Base-by-base conservation (phyloP, 1,140 invertebrate species). In the Drosophila willistoni region DNA sequence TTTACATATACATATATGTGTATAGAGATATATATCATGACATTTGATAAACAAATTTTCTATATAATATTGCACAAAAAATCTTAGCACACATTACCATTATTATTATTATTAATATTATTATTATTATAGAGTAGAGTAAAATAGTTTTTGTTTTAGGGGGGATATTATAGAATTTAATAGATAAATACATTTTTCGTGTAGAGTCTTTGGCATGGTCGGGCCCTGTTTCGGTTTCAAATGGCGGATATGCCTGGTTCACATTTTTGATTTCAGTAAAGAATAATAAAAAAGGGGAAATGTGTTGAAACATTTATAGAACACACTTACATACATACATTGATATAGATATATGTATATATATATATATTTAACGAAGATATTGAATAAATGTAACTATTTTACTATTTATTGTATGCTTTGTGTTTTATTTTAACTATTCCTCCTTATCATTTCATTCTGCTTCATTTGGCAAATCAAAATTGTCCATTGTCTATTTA, bases 401-500 rank as follows among this genome's bases (percentile, higher is more conserved):
- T 56, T 62, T 34, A 41, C 39, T 55, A 59, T 56, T 75, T 76
- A 75, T 75, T 75, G 73, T 75, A 66, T 62, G 64, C 17, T 44
- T 65, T 34, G 41, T 54, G 56, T 29, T 29, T 34, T 12, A 1
- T 29, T 47, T 44, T 36, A 14, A 34, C 3, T 56, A 36, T 39
- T 39, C 36, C 4, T 13, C 2, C 1, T 5, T 1, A 61, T 60
- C 7, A 9, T 36, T n/a, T n/a, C 14, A 17, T 17, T 22, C 5
- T 51, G 7, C 14, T 17, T 19, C 14, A 47, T 69, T 77, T 76
- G 73, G 73, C 74, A 70, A 12, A 65, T 65, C 56, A 33, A 75
- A 74, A 51, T 75, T 74, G 42, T 64, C 68, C 39, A 39, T 34
- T 13, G 59, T 67, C 93, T 94, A 97, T 93, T 97, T 96, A 91